Evolutionary conservation across 2,797 vertebrate species (phyloP).

Genomic region (Spea hammondii): DNA sequence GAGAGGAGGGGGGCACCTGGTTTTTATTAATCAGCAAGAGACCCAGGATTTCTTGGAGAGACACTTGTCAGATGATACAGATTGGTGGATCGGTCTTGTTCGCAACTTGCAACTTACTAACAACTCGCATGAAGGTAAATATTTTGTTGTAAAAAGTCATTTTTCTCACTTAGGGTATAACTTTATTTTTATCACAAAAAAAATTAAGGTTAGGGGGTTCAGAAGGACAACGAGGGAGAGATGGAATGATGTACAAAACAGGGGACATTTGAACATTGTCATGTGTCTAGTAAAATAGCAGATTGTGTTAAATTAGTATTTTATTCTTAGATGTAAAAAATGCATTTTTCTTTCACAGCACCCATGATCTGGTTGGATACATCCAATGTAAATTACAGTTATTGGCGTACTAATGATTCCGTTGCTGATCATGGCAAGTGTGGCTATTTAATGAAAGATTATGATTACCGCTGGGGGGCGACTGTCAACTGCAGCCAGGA

Average conservation of each 20-base stretch:
- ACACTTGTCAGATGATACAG: conserved; percentile 72
- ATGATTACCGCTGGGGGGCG: conserved; percentile 78
- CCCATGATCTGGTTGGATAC: conserved; percentile 83
- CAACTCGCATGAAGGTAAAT: conserved; percentile 61
- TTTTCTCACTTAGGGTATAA: background rate
- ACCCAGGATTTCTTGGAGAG: conserved; percentile 83
- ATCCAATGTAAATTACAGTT: conserved; percentile 80
- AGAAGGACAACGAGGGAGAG: too few relatives aligned
- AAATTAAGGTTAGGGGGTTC: too few relatives aligned
- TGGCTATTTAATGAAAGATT: conserved; percentile 74
- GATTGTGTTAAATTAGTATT: too few relatives aligned
- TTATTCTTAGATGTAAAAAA: too few relatives aligned
- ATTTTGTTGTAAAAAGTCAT: background rate
- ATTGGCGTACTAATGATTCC: conserved; percentile 71
- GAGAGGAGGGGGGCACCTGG: conserved; percentile 82
- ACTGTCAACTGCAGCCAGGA: conserved; percentile 80
- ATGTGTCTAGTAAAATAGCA: too few relatives aligned
- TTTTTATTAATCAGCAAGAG: conserved; percentile 81
- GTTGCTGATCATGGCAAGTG: conserved; percentile 63
- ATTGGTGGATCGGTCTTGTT: conserved; percentile 89
- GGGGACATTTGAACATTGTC: too few relatives aligned
- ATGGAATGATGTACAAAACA: too few relatives aligned
- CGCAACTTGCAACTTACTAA: conserved; percentile 68
- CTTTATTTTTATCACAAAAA: too few relatives aligned
- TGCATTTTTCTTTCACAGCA: conserved; percentile 62